Percentiles rank a stretch among this genome's conserved stretches.
phyloP scores from a whole-genome alignment of 2,888 invertebrate genomes.

The Caenorhabditis macrosperma region DNA sequence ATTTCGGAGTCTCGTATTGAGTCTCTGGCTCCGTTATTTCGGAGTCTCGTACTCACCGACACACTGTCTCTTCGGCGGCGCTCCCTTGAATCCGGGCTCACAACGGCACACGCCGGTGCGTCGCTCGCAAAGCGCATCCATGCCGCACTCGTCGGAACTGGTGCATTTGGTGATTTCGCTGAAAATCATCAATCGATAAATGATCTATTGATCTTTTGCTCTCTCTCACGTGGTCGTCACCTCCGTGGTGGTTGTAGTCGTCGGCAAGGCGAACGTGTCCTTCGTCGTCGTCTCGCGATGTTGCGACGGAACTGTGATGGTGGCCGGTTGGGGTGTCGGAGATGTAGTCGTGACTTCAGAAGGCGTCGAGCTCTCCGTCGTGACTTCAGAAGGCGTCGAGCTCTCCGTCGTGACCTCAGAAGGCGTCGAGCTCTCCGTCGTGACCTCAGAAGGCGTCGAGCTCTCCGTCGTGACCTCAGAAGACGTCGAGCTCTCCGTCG shows the following conservation, averaged over 20 bases:
- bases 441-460: not conserved
- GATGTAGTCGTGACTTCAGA: not conserved
- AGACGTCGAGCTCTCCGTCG: not conserved
- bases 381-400: slow-evolving; percentile 20
- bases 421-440: not conserved
- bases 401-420: not conserved
- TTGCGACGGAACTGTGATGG: slow-evolving; percentile 44
- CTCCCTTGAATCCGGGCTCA: slow-evolving; percentile 74
- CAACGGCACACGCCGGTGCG: slow-evolving; percentile 76
- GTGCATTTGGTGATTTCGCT: slow-evolving; percentile 69
- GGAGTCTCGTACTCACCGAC: slow-evolving; percentile 62
- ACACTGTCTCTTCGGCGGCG: slow-evolving; percentile 71
- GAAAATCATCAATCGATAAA: not conserved
- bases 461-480: not conserved
- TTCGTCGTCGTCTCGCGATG: slow-evolving; percentile 57
- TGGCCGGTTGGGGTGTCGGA: slow-evolving; percentile 20
- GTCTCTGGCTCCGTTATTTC: not conserved
- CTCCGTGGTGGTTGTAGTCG: slow-evolving; percentile 44
- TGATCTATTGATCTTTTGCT: not conserved
- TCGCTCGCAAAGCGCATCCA: slow-evolving; percentile 76
- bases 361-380: slow-evolving; percentile 1
- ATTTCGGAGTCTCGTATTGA: too few relatives aligned
- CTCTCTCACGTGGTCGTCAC: slow-evolving; percentile 14
- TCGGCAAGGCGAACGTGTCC: slow-evolving; percentile 66
- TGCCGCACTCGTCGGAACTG: slow-evolving; percentile 75